Base-by-base conservation (phyloP, 2,797 vertebrate genomes). In the Kryptopterus vitreolus region DNA sequence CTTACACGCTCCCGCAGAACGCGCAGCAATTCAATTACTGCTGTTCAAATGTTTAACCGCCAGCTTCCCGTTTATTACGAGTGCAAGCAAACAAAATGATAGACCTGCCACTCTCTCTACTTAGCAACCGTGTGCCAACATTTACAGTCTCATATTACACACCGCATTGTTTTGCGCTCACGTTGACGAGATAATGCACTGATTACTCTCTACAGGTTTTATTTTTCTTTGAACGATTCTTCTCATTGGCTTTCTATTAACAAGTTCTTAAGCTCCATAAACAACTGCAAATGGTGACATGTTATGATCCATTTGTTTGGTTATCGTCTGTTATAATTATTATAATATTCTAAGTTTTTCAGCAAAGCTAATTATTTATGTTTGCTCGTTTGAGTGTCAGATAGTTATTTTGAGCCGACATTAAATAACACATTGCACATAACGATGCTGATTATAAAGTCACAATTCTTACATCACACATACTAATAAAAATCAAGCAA, bases 41-140 rank as follows among this genome's bases (percentile, higher is more conserved):
- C 81, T 85, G 86, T 86, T 84, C 85, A 85, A 87, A 88, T 87
- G 85, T 88, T 86, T 85, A 85, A 86, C 79, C 77, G 87, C 79
- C 82, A 79, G 78, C 84, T 85, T 75, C 74, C 75, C 78, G 43
- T 81, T 83, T 81, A 83, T 81, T 82, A 85, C 61, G 35, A 80
- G 55, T 46, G 84, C 79, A 86, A 86, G 86, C 80, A 88, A 88
- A 85, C 78, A 83, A 66, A 87, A 85, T 83, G 74, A 86, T 77
- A 62, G 77, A 82, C 75, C 84, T 86, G 85, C 81, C 86, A 85
- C 43, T 85, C 80, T 85, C 50, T 82, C 69, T 69, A 33, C 65
- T 33, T 76, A 66, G 79, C 77, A 73, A 75, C 65, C 62, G 13
- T 77, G 29, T 20, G 68, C 53, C 73, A 70, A n/a, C 75, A 78